Base-by-base conservation (phyloP, 2,113 vertebrate genomes). In the Gadus macrocephalus region DNA sequence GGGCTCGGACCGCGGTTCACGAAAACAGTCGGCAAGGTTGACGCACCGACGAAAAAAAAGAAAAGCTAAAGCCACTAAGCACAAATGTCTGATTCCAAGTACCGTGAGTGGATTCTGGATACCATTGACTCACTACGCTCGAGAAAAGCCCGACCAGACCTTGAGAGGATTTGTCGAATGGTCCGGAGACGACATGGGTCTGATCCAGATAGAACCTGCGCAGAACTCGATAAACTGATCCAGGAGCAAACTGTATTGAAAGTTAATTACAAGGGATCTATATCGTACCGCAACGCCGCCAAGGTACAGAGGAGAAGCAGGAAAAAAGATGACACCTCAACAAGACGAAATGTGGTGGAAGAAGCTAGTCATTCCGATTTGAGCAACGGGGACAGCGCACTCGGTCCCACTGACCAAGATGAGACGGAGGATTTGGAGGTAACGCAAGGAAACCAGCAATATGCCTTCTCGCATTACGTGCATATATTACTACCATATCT, bases 211-310 rank as follows among this genome's bases (percentile, higher is more conserved):
- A 93, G 93, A 88, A 95, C 95, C 89, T 93, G 94, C 83, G 90
- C 90, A 25, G 94, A 95, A 91, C 93, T 96, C 76, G 94, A 95
- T 78, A 94, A 93, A 90, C 94, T 96, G 88, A 95, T 96, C 70
- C 92, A 93, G 81, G 92, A 95, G 75, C 94, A 94, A 76, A 92
- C 93, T 85, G 94, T 96, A 83, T 86, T 96, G 9, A 94, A 94
- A 92, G 95, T 96, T 88, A 94, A 93, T 91, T 96, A 96, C 91
- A 96, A 96, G 88, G 94, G 95, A 83, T 95, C 94, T 19, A 93
- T 95, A 75, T 95, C 94, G 1, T 96, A 96, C 88, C 93, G 94
- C 66, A 96, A 94, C 90, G 94, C 95, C 49, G 94, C 93, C 74
- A 93, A 94, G 87, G 93, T 94, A 72, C 92, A 93, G 79, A 87